phyloP scores from a whole-genome alignment of 2,113 vertebrate genomes.

The Orthonyx spaldingii region DNA sequence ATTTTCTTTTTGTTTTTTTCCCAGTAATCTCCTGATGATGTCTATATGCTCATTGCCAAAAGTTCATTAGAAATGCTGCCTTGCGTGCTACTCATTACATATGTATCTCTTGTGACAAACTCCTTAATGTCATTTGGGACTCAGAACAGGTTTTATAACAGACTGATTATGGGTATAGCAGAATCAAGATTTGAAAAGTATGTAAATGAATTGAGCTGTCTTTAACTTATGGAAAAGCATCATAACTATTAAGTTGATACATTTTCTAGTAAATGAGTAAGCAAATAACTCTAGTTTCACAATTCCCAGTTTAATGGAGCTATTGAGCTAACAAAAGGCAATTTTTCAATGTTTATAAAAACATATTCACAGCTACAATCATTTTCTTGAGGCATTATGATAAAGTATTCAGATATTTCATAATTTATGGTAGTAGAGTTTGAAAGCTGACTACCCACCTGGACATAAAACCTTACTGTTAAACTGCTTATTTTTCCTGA shows the following conservation, averaged over 20 bases:
- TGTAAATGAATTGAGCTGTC: slow-evolving; percentile 52
- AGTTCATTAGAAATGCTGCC: background rate
- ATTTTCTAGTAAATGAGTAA: slow-evolving; percentile 54
- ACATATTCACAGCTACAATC: background rate
- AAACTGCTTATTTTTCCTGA: background rate
- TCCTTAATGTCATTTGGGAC: background rate
- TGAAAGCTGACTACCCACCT: background rate
- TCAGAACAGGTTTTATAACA: slow-evolving; percentile 44
- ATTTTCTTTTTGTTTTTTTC: background rate
- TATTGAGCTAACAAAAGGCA: slow-evolving; percentile 17
- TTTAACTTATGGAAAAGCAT: slow-evolving; percentile 48
- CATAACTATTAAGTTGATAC: slow-evolving; percentile 29
- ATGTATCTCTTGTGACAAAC: slow-evolving; percentile 14
- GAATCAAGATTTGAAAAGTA: slow-evolving; percentile 56
- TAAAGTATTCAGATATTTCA: background rate
- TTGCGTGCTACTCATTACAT: background rate
- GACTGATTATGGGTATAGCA: slow-evolving; percentile 43
- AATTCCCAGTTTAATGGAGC: background rate
- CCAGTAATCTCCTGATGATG: background rate
- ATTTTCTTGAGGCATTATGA: background rate
- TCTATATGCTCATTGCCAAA: background rate
- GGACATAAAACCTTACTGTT: background rate
- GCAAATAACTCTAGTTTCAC: background rate
- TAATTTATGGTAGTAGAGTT: background rate
- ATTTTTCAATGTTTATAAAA: slow-evolving; percentile 25